Evolutionary conservation across 2,888 invertebrate species (phyloP).

Genomic region (Ornithoptera priamus): DNA sequence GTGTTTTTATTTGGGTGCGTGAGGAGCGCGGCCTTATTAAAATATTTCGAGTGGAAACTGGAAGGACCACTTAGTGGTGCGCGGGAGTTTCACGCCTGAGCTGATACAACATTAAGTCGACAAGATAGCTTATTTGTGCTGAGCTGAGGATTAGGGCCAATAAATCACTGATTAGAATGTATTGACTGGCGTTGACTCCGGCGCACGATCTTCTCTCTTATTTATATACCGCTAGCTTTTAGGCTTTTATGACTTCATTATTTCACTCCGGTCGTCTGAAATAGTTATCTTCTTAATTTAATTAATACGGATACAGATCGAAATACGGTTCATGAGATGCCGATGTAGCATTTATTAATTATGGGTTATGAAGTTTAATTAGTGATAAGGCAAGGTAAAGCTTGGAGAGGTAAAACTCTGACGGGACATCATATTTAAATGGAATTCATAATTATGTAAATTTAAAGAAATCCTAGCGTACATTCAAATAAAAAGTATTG

Average conservation of each 20-base stretch:
- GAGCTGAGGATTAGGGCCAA: conserved; percentile 77
- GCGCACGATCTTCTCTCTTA: conserved; percentile 63
- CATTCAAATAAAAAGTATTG: background rate
- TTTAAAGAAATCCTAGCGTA: background rate
- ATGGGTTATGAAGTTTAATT: conserved; percentile 41
- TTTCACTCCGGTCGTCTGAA: conserved; percentile 40
- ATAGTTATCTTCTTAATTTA: conserved; percentile 61
- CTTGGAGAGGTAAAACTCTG: no score
- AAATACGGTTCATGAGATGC: conserved; percentile 32
- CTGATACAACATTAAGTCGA: conserved; percentile 80
- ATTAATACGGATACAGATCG: conserved; percentile 57
- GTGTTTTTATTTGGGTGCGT: conserved; percentile 79
- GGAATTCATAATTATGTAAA: background rate
- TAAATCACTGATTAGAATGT: conserved; percentile 81
- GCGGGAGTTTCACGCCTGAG: conserved; percentile 80
- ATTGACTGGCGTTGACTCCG: conserved; percentile 76
- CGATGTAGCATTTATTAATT: conserved; percentile 45
- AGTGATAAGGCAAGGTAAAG: conserved; percentile 32
- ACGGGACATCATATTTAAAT: background rate
- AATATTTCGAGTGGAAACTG: conserved; percentile 81
- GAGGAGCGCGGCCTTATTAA: conserved; percentile 79
- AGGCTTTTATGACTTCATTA: conserved; percentile 66
- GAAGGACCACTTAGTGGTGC: conserved; percentile 80
- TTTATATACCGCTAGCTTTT: conserved; percentile 67
- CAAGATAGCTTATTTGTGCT: conserved; percentile 81